Evolutionary conservation across 1,140 invertebrate genomes (phyloP).

Genomic region (Cydia amplana): DNA sequence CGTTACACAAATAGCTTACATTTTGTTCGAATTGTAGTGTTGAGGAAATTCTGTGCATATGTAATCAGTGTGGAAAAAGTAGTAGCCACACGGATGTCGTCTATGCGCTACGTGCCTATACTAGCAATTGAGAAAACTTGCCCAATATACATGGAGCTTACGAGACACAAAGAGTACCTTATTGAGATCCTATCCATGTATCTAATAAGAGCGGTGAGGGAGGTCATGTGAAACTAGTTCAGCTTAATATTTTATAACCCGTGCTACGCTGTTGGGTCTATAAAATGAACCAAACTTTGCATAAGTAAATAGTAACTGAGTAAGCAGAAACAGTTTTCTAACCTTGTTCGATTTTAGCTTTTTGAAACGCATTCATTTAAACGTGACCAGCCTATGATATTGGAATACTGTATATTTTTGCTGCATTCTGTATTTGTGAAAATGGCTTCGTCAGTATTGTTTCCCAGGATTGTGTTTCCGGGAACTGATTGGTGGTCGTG

Average conservation of each 20-base stretch:
- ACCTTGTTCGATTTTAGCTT: slow-evolving; percentile 40
- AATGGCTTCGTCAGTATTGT: slow-evolving; percentile 6
- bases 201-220: slow-evolving; percentile 35
- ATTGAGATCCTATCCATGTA: slow-evolving; percentile 37
- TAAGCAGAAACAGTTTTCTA: slow-evolving; percentile 36
- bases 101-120: slow-evolving; percentile 61
- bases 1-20: slow-evolving; percentile 22
- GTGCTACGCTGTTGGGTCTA: slow-evolving; percentile 50
- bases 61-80: slow-evolving; percentile 65
- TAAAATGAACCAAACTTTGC: slow-evolving; percentile 62
- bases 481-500: slow-evolving; percentile 33
- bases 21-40: slow-evolving; percentile 37
- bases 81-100: slow-evolving; percentile 65
- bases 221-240: slow-evolving; percentile 46
- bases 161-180: slow-evolving; percentile 32
- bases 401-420: background rate
- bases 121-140: slow-evolving; percentile 49
- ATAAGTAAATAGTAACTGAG: slow-evolving; percentile 51
- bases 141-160: slow-evolving; percentile 50
- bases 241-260: slow-evolving; percentile 56
- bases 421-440: background rate
- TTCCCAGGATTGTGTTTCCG: slow-evolving; percentile 22
- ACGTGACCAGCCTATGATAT: slow-evolving; percentile 9
- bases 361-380: slow-evolving; percentile 15
- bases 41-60: slow-evolving; percentile 56